These are phyloP conservation scores for Myotis myotis DNA, from an alignment of 2,797 vertebrate species.

Conservation along the genomic window DNA sequence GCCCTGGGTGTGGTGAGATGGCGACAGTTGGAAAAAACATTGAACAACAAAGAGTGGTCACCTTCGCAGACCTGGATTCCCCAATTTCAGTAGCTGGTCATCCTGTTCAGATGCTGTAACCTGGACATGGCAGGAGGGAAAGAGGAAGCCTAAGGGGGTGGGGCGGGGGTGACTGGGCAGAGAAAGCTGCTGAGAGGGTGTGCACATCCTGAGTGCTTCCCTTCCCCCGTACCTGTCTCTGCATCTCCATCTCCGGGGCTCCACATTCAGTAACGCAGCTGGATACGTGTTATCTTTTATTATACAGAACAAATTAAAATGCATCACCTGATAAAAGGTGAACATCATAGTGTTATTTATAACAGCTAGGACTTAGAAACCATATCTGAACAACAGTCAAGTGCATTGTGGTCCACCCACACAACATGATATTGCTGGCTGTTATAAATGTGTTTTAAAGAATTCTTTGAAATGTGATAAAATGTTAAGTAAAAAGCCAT, in stretches of 20 bases:
- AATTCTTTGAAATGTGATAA: neutral
- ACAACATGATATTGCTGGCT: neutral
- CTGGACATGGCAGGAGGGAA: neutral
- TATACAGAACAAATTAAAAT: neutral
- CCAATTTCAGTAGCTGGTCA: neutral
- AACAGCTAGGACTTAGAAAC: neutral
- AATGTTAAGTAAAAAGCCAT: neutral
- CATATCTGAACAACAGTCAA: neutral
- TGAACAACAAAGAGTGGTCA: neutral
- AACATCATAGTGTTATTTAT: neutral
- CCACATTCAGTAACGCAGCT: neutral
- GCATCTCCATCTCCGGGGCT: neutral
- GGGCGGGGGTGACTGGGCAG: neutral
- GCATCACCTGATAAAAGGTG: neutral
- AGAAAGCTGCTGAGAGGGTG: neutral
- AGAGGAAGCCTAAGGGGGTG: neutral
- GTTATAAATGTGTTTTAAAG: neutral
- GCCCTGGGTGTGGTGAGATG: neutral
- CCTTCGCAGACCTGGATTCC: neutral
- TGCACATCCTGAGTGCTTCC: neutral
- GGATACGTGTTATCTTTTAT: conserved; percentile 57
- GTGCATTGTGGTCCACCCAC: neutral
- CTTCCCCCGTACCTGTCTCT: neutral
- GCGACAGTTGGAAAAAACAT: neutral
- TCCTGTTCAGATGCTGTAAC: neutral